Percentiles rank a stretch among this genome's conserved stretches.
phyloP scores from a whole-genome alignment of 1,140 invertebrate species.

The Trinorchestia longiramus region DNA sequence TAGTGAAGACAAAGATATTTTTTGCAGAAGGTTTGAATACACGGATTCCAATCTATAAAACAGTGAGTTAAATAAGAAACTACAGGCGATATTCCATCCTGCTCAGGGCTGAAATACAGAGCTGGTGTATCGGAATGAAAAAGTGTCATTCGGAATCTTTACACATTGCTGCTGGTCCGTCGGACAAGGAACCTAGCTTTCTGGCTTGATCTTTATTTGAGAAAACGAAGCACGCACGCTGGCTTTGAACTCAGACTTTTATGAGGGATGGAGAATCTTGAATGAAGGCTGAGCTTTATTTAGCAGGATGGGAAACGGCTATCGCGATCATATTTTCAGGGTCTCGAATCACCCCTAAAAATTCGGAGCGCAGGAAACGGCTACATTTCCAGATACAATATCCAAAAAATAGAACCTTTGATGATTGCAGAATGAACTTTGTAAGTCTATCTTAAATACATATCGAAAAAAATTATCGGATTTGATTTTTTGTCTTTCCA shows the following conservation, averaged over 20 bases:
- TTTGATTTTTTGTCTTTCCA: background rate
- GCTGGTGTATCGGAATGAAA: background rate
- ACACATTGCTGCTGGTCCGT: background rate
- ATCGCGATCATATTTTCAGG: background rate
- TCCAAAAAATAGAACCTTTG: background rate
- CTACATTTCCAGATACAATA: background rate
- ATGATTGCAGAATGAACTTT: background rate
- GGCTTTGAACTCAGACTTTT: background rate
- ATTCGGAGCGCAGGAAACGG: background rate
- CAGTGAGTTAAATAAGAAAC: no score
- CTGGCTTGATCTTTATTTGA: background rate
- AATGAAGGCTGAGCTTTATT: background rate
- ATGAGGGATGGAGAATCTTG: slow-evolving; percentile 6
- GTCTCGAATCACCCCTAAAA: background rate
- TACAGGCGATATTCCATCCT: no score
- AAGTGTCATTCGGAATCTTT: slow-evolving; percentile 12
- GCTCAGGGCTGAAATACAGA: background rate
- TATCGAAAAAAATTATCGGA: background rate
- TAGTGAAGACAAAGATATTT: no score
- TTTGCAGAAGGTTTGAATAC: no score
- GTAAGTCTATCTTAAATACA: background rate
- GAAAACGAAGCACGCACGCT: background rate
- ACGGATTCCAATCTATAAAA: no score
- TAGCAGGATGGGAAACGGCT: background rate
- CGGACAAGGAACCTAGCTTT: slow-evolving; percentile 11